Conservation (phyloP, 2,888 invertebrate genomes). For the Euplexia lucipara region DNA sequence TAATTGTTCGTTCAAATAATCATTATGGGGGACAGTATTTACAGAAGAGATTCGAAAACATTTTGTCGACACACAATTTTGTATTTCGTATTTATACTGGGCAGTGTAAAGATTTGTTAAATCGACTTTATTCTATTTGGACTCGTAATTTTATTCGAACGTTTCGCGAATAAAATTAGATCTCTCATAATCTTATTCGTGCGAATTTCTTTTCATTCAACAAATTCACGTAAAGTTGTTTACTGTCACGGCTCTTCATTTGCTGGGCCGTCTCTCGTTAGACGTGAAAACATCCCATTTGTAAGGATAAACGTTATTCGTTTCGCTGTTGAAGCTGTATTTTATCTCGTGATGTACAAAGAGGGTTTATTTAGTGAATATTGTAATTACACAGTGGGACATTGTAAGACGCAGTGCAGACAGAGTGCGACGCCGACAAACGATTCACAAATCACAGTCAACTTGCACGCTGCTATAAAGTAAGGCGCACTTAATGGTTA, state of each 20-base stretch:
- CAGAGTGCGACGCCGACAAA: conserved; percentile 51
- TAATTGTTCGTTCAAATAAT: conserved; percentile 88
- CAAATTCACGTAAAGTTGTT: conserved; percentile 75
- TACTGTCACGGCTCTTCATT: conserved; percentile 74
- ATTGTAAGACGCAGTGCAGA: conserved; percentile 58
- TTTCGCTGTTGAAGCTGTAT: conserved; percentile 46
- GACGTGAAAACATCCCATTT: conserved; percentile 65
- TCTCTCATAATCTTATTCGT: conserved; percentile 77
- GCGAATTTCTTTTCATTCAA: conserved; percentile 75
- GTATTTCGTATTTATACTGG: conserved; percentile 76
- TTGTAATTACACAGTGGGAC: conserved; percentile 56
- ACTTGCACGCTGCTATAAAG: conserved; percentile 58
- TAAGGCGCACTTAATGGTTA: conserved; percentile 58
- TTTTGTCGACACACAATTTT: conserved; percentile 75
- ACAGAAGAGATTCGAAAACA: conserved; percentile 81
- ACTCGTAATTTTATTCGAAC: conserved; percentile 75
- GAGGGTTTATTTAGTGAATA: conserved; percentile 51
- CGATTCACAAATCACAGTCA: conserved; percentile 63
- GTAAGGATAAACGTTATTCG: conserved; percentile 63
- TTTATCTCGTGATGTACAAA: conserved; percentile 48
- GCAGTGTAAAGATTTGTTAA: conserved; percentile 76
- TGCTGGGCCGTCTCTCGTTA: conserved; percentile 68
- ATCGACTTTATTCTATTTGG: conserved; percentile 76
- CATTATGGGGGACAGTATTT: conserved; percentile 86
- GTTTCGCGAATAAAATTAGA: conserved; percentile 78